Evolutionary conservation across 2,888 invertebrate species (phyloP), one percentile per base, ranked within the genome.

Genomic region (Chorisops tibialis): DNA sequence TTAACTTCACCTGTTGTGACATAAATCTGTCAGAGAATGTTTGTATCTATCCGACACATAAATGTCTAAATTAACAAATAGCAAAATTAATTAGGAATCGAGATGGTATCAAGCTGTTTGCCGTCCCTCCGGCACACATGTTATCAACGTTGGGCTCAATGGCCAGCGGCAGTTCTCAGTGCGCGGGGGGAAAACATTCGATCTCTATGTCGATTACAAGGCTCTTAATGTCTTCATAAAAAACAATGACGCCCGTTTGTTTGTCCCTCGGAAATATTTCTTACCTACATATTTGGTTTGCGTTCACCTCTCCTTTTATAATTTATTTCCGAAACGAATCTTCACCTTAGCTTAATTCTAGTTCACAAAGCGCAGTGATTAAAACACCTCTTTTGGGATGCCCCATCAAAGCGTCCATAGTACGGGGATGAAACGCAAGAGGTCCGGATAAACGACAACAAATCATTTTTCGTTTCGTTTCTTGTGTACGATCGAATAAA

Each of bases 271-370:
- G 41, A 16, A n/a, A 21, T 11, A 37, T 18, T 51, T 51, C 19
- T 30, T 30, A 7, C 30, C 30, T 30, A 9, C 9, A 30, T 30
- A 7, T 30, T 30, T 9, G 7, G 30, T 30, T 30, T 30, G 37
- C 11, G 16, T 37, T 37, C 38, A 4, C 3, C 37, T 11, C 51
- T 51, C 16, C 11, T n/a, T 21, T 52, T n/a, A 21, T 24, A 24
- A 61, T 63, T 63, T 63, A 61, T 63, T 60, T 58, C 63, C 61
- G 50, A 63, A 61, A 61, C 61, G 60, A 63, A 63, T 63, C 61
- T 61, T 61, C 56, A 63, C 58, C 56, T 63, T 19, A 21, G 39
- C 37, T 21, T 21, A 59, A 45, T 45, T 4, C 22, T 21, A 21
- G 47, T 21, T 47, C 21, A 47, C 21, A 16, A 43, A 43, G 3